Base-by-base conservation (phyloP, 2,797 vertebrate species). In the Chiropotes sagulatus region DNA sequence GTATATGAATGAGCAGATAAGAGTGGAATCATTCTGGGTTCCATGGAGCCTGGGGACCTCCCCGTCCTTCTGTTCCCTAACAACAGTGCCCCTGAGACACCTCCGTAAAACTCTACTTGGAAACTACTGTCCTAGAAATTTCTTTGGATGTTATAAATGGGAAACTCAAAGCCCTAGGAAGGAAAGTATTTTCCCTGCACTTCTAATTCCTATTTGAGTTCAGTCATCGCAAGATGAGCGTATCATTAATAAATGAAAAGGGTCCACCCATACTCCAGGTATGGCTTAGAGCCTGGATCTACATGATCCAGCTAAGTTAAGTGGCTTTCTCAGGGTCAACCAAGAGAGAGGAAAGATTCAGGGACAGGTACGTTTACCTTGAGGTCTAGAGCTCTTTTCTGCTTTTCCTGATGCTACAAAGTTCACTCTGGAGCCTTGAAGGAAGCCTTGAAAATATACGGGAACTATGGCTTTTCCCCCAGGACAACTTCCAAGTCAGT, bases 361-460 rank as follows among this genome's bases (percentile, higher is more conserved):
- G 58, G 26, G 7, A 46, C 48, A 41, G 33, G n/a, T 39, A 33
- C 2, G n/a, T 36, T 84, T 41, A 0, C 19, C 48, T 48, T 12
- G 67, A 44, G 57, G 24, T 57, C 52, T 28, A 10, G 36, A 58
- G 24, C 30, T 1, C 4, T 50, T 30, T n/a, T 17, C 30, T 1
- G 0, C 57, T 78, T 83, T 85, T 58, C 30, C 33, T 50, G 33
- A 10, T 8, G 57, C 13, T 22, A 2, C 5, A 9, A 19, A 48
- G 44, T 48, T 24, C 0, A 30, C 81, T 61, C 20, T 14, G 26
- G 36, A 5, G 0, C 79, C 61, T 57, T 2, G 0, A 54, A 52
- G 30, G 54, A 73, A 64, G 24, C 44, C 88, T 90, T 22, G 5
- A n/a, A 61, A n/a, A 64, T 75, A 39, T 54, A 15, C 26, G 11